Evolutionary conservation across 2,888 invertebrate genomes (phyloP), one percentile per base, ranked within the genome.

Genomic region (Apocheima hispidaria): DNA sequence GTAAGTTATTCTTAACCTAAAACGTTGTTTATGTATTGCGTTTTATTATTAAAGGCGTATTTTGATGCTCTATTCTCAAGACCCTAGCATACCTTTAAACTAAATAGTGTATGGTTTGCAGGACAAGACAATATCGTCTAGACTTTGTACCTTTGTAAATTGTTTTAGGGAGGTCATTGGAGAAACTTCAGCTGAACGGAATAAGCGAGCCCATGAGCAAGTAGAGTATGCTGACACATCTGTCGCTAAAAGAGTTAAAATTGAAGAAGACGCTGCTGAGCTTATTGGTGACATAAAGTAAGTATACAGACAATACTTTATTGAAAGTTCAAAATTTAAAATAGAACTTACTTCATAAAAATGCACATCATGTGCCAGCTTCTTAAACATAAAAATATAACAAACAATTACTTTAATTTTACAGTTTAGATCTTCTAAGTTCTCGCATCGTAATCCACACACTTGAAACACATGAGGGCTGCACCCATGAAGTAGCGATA

Each of bases 401-500:
- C 26, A 21, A 23, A 2, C 18, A 36, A n/a, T 21, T 49, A 4
- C 30, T 35, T 50, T 18, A 14, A 21, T 41, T 36, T 50, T 93
- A 75, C 77, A 97, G 96, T 76, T 88, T 96, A 69, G 96, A 96
- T 46, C 95, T 96, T 60, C 90, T 97, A 35, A 94, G 95, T 64
- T 96, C 97, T 9, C 94, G 98, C 55, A 97, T 99, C 69, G 95
- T 96, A 54, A 95, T 99, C 20, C 98, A 98, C 82, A 96, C 96
- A 2, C 94, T 99, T 61, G 97, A 98, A 74, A 96, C 98, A 0
- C 94, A 97, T 35, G 98, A 98, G 77, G 97, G 98, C 0, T 99
- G 99, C 84, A 96, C 97, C 12, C 99, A 99, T 83, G 99, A 99
- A 92, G 99, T 98, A 46, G 99, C 99, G 0, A 94, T 98, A 54